Evolutionary conservation across 92 coral and sea anemone genomes (phyloP).

Genomic region (Blastomussa wellsi): DNA sequence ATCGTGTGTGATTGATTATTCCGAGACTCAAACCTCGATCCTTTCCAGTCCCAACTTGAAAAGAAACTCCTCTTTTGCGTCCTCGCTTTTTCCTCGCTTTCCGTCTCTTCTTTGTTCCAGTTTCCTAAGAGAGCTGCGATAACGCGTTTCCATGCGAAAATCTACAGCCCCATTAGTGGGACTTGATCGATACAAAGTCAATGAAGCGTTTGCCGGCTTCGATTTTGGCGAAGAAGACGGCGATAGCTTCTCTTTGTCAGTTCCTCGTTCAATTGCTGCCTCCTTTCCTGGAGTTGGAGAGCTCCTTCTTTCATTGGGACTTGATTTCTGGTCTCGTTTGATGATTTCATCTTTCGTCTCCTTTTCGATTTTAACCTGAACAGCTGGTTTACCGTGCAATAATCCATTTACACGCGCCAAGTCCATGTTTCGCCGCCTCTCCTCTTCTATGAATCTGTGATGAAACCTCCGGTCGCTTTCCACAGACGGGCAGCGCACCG

Average conservation of each 20-base stretch:
- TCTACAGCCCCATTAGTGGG: conserved; percentile 37
- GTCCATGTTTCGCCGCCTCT: conserved; percentile 23
- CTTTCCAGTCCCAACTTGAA: conserved; percentile 72
- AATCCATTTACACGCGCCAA: conserved; percentile 31
- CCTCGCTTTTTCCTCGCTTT: conserved; percentile 46
- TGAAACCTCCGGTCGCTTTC: conserved; percentile 51
- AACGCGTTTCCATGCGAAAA: conserved; percentile 43
- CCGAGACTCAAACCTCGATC: conserved; percentile 36
- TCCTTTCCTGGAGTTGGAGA: conserved; percentile 14
- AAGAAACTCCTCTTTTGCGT: conserved; percentile 71
- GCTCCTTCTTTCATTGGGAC: conserved; percentile 13
- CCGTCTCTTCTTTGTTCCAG: conserved; percentile 30
- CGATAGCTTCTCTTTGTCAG: conserved; percentile 26
- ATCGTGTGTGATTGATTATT: background rate
- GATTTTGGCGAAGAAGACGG: conserved; percentile 21
- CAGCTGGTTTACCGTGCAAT: conserved; percentile 19
- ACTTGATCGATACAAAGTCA: conserved; percentile 29
- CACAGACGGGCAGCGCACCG: conserved; percentile 68
- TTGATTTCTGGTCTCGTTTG: conserved; percentile 19
- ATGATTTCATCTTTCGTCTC: conserved; percentile 12
- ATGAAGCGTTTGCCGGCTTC: conserved; percentile 4
- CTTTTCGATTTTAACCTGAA: conserved; percentile 26
- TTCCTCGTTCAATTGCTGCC: background rate
- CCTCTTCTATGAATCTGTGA: conserved; percentile 26
- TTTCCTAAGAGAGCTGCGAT: conserved; percentile 42